phyloP scores from a whole-genome alignment of 2,113 vertebrate species.

The Hippocampus zosterae region DNA sequence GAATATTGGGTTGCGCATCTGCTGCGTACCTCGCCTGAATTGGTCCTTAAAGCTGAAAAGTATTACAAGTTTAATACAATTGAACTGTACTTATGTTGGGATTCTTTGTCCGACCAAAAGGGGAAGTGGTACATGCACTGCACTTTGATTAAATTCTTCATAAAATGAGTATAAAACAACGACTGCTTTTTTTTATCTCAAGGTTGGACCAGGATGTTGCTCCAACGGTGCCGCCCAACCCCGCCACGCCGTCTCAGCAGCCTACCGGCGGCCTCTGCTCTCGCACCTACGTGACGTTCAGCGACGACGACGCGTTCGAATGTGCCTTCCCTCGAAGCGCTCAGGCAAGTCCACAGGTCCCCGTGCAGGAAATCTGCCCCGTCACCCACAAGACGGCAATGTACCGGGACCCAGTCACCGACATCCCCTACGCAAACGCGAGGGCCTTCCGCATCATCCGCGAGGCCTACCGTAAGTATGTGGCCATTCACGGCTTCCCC shows the following conservation, averaged over 20 bases:
- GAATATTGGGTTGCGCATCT: too few species aligned
- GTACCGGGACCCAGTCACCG: slow-evolving; percentile 91
- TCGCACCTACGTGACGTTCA: slow-evolving; percentile 90
- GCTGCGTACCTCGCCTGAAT: too few species aligned
- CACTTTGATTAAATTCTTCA: too few species aligned
- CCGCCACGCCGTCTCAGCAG: slow-evolving; percentile 49
- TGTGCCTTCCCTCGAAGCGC: slow-evolving; percentile 68
- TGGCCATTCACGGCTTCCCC: slow-evolving; percentile 87
- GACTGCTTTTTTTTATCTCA: slow-evolving; percentile 1
- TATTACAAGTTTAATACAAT: too few species aligned
- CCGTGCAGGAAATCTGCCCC: slow-evolving; percentile 85
- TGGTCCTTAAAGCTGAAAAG: too few species aligned
- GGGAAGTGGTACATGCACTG: too few species aligned
- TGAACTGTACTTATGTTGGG: too few species aligned
- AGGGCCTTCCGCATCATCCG: slow-evolving; percentile 93
- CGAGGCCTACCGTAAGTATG: slow-evolving; percentile 91
- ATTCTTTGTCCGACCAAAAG: too few species aligned
- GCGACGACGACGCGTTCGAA: slow-evolving; percentile 85
- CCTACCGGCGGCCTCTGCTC: slow-evolving; percentile 75
- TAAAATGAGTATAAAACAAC: not conserved
- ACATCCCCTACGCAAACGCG: slow-evolving; percentile 88
- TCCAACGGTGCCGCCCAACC: slow-evolving; percentile 39
- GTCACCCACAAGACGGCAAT: slow-evolving; percentile 87
- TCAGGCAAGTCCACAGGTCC: slow-evolving; percentile 62
- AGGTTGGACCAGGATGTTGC: slow-evolving; percentile 83